Conservation (phyloP, 2,113 vertebrate species). For the Opisthocomus hoazin region DNA sequence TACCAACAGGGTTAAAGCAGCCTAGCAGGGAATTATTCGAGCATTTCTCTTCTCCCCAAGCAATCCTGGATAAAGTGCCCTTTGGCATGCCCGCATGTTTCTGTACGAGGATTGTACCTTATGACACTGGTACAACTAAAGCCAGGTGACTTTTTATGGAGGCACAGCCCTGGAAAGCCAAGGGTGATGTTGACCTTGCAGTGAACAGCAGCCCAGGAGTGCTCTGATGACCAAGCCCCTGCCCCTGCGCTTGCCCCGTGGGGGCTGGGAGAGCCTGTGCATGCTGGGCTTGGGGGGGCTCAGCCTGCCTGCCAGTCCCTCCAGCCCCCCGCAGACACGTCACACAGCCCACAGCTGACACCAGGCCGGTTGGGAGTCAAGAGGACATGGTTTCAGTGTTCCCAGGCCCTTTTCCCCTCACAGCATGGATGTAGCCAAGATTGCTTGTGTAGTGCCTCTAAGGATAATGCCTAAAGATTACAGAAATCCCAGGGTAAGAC, state of each 20-base stretch:
- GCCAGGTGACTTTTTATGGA: not conserved
- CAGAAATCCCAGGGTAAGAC: not conserved
- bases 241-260: fast-evolving
- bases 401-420: not conserved
- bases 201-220: not conserved
- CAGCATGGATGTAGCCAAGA: not conserved
- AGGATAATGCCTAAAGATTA: not conserved
- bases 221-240: fast-evolving
- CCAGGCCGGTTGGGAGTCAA: not conserved
- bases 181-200: not conserved
- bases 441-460: not conserved
- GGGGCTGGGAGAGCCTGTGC: not conserved
- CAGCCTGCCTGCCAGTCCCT: not conserved
- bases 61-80: not conserved
- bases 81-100: not conserved
- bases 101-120: not conserved
- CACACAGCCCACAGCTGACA: fast-evolving
- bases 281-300: fast-evolving
- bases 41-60: not conserved
- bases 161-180: not conserved
- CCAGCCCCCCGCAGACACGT: not conserved
- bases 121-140: not conserved
- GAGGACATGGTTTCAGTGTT: not conserved
- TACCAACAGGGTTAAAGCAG: not conserved
- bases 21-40: not conserved